phyloP scores from a whole-genome alignment of 2,113 vertebrate species.

The Australoheros scitulus region DNA sequence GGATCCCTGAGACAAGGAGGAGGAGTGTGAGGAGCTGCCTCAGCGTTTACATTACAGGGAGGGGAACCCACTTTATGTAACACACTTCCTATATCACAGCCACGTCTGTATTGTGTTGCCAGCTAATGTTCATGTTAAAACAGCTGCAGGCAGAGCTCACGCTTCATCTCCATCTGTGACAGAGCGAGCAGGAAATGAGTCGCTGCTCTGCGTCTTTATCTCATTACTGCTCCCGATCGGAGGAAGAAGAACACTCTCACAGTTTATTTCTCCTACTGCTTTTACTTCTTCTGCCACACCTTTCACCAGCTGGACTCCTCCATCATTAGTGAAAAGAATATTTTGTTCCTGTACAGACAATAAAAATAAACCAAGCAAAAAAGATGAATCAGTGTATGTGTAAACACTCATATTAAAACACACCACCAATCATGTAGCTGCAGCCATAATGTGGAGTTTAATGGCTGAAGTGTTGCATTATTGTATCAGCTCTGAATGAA shows the following conservation, averaged over 20 bases:
- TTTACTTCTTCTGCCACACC: not conserved
- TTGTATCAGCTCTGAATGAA: no score
- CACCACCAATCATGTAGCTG: not conserved
- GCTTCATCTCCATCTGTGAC: not conserved
- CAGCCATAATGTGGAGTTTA: fast-evolving
- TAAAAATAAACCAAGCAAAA: not conserved
- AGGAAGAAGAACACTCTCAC: not conserved
- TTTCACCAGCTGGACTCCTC: not conserved
- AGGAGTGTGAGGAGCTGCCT: not conserved
- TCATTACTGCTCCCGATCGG: not conserved
- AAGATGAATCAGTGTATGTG: not conserved
- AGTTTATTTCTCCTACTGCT: not conserved
- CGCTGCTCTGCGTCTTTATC: not conserved
- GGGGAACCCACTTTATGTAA: slow-evolving; percentile 58
- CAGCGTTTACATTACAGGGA: slow-evolving; percentile 42
- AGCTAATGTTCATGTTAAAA: slow-evolving; percentile 32
- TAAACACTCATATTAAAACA: not conserved
- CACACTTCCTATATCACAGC: slow-evolving; percentile 66
- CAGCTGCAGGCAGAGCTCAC: slow-evolving; percentile 47
- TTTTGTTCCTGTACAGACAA: not conserved
- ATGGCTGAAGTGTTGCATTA: fast-evolving
- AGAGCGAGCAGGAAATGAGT: slow-evolving; percentile 14
- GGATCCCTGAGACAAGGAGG: not conserved
- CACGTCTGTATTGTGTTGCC: slow-evolving; percentile 39
- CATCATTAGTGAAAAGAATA: not conserved